Conservation (phyloP, 2,797 vertebrate genomes). For the Tokudaia tokunoshimensis region DNA sequence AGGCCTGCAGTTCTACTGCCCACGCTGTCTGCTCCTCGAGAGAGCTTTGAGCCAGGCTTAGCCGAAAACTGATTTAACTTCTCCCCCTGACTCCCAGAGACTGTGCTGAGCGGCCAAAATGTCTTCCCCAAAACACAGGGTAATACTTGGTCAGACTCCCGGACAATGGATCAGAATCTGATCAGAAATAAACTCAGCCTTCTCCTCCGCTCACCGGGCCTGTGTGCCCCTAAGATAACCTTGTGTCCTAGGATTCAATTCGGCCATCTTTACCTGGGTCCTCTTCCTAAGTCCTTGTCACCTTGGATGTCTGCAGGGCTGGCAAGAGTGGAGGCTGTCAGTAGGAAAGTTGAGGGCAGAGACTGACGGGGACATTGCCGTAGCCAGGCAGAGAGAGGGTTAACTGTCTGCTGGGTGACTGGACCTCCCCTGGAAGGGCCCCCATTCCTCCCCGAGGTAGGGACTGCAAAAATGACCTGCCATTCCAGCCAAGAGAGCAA, state of each 20-base stretch:
- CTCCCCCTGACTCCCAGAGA: not conserved
- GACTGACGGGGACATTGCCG: not conserved
- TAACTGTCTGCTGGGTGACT: not conserved
- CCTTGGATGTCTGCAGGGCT: fast-evolving
- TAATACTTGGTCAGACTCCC: fast-evolving
- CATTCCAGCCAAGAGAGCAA: conserved; percentile 72
- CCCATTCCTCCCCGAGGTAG: conserved; percentile 21
- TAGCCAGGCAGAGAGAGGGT: not conserved
- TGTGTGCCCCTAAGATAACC: not conserved
- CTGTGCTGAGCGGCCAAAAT: not conserved
- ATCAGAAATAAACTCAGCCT: fast-evolving
- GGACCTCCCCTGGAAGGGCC: not conserved
- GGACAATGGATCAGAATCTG: not conserved
- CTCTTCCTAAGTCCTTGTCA: not conserved
- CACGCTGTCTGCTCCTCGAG: fast-evolving
- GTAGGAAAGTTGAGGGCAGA: not conserved
- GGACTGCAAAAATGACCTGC: conserved; percentile 58
- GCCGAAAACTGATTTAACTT: fast-evolving
- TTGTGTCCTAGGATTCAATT: fast-evolving
- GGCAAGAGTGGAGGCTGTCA: fast-evolving
- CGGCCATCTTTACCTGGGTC: fast-evolving
- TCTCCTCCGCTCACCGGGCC: not conserved
- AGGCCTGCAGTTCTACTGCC: fast-evolving
- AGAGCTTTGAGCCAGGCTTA: fast-evolving
- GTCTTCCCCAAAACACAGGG: fast-evolving